These are phyloP conservation scores for Sycophaga agraensis DNA, from an alignment of 1,140 invertebrate species.

Conservation along the genomic window DNA sequence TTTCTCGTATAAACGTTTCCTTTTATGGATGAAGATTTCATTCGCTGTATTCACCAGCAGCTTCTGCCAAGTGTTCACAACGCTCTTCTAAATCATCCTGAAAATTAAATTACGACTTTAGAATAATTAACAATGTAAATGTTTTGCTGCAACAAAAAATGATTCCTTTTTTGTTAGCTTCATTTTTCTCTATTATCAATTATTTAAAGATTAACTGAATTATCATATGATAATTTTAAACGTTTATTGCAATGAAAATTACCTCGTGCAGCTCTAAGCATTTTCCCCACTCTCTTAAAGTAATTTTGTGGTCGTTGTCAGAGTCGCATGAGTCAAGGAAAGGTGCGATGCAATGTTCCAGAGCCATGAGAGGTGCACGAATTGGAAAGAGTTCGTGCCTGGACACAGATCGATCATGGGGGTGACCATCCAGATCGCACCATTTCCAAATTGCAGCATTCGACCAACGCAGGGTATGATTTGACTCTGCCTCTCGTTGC, in stretches of 20 bases:
- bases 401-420: constrained; percentile 83
- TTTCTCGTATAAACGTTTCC: not conserved
- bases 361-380: constrained; percentile 83
- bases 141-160: too few species aligned
- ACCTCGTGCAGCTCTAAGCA: constrained; percentile 84
- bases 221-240: too few species aligned
- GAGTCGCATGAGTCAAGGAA: constrained; percentile 88
- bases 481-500: constrained; percentile 85
- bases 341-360: constrained; percentile 94
- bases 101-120: constrained; percentile 35
- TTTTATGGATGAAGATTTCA: not conserved
- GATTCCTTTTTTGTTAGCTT: too few species aligned
- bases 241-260: too few species aligned
- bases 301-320: constrained; percentile 86
- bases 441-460: constrained; percentile 96
- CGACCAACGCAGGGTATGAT: constrained; percentile 79
- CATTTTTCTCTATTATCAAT: too few species aligned
- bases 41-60: constrained; percentile 33
- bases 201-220: too few species aligned
- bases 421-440: constrained; percentile 89
- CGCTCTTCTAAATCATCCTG: constrained; percentile 64
- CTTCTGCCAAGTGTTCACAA: constrained; percentile 61
- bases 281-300: constrained; percentile 87
- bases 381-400: constrained; percentile 94
- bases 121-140: too few species aligned